Percentiles rank a stretch among this genome's conserved stretches.
These are phyloP conservation scores for Notothenia coriiceps DNA, from an alignment of 2,113 vertebrate species.

Conservation along the genomic window DNA sequence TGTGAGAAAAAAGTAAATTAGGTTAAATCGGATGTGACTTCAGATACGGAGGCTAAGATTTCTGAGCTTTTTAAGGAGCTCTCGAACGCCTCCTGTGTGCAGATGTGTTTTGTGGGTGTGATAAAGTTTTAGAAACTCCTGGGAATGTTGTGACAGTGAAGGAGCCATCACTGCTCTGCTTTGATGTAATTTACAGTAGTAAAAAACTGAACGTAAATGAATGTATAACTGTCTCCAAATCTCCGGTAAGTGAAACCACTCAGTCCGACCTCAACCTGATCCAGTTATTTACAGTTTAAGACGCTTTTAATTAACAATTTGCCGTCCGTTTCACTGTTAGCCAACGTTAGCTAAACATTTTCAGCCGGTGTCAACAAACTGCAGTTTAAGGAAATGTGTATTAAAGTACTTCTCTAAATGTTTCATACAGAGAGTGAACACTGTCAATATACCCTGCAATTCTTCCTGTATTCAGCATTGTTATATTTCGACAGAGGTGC, in stretches of 20 bases:
- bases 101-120: slow-evolving; percentile 42
- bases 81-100: slow-evolving; percentile 36
- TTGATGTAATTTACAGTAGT: accelerated
- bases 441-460: not conserved
- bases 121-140: slow-evolving; percentile 9
- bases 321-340: not conserved
- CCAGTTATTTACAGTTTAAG: not conserved
- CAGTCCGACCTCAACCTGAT: not conserved
- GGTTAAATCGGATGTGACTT: too few relatives aligned
- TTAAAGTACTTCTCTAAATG: slow-evolving; percentile 3
- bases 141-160: slow-evolving; percentile 4
- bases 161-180: not conserved
- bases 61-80: not conserved
- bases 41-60: not conserved
- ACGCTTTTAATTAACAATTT: not conserved
- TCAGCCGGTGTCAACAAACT: too few relatives aligned
- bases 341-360: not conserved
- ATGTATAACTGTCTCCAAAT: not conserved
- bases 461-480: not conserved
- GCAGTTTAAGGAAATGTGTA: not conserved
- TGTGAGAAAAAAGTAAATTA: too few relatives aligned
- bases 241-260: slow-evolving; percentile 30
- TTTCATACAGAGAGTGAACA: not conserved
- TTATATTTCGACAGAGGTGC: too few relatives aligned
- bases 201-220: not conserved